Base-by-base conservation (phyloP, 2,888 invertebrate genomes). In the Antheraea assamensis region DNA sequence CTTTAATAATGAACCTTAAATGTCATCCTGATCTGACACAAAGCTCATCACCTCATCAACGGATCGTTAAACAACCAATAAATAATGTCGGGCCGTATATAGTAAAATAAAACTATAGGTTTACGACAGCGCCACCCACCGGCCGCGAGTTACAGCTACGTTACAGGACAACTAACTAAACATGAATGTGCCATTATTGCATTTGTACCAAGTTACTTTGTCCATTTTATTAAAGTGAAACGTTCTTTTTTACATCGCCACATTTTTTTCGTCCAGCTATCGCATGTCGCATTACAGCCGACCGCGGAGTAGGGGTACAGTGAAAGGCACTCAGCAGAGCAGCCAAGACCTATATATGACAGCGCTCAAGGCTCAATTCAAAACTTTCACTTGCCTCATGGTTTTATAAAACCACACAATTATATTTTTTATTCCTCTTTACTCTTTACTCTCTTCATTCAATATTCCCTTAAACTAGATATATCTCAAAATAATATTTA, bases 51-150 rank as follows among this genome's bases (percentile, higher is more conserved):
- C 76, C 78, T 80, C 84, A 80, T 84, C 83, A 83, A 71, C 72
- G 42, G 74, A 72, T 81, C 81, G 80, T 85, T 83, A 84, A 84
- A 83, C 78, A 75, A 73, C 72, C 75, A 78, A 82, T 82, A 82
- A 85, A 82, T 83, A 80, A 80, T 77, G 77, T 78, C 77, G 73
- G 77, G 80, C 81, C 83, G 61, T 30, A 66, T 73, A 68, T 58
- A 66, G 55, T 72, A 73, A 78, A 79, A 82, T 66, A 76, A 78
- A 82, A 83, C 80, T 79, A 80, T 77, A 24, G 47, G 58, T 73
- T 74, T 75, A 78, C 75, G 77, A 75, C 76, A 72, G 70, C 49
- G 58, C 66, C 68, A 68, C 71, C 68, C 74, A 66, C 64, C 24
- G 66, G 66, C 42, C 74, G 31, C 30, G 17, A 13, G 27, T 5